Percentiles rank a stretch among this genome's conserved stretches.
phyloP scores from a whole-genome alignment of 2,797 vertebrate genomes.

The Hozukius guyotensis region DNA sequence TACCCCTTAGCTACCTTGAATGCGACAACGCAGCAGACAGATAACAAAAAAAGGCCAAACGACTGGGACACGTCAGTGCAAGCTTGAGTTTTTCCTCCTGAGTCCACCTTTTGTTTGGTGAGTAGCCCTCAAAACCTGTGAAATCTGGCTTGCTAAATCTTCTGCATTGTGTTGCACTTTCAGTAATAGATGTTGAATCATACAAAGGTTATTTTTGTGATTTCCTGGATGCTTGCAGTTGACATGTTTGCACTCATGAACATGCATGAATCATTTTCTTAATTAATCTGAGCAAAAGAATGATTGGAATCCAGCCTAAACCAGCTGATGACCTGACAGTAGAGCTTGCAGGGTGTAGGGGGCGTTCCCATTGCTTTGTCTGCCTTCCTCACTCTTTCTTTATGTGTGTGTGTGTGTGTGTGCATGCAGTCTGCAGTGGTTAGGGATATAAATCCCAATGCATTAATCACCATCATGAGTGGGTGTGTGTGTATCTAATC shows the following conservation, averaged over 20 bases:
- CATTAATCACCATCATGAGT: neutral
- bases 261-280: neutral
- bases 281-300: slow-evolving; percentile 30
- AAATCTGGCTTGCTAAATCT: neutral
- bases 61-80: slow-evolving; percentile 45
- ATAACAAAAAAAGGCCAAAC: slow-evolving; percentile 68
- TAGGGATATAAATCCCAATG: slow-evolving; percentile 10
- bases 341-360: slow-evolving; percentile 73
- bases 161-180: slow-evolving; percentile 29
- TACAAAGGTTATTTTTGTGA: neutral
- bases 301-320: slow-evolving; percentile 55
- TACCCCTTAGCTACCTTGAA: slow-evolving; percentile 33
- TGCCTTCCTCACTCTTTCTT: slow-evolving; percentile 63
- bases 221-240: neutral
- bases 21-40: slow-evolving; percentile 59
- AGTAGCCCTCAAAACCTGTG: slow-evolving; percentile 28
- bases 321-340: slow-evolving; percentile 75
- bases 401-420: slow-evolving; percentile 34
- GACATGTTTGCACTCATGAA: neutral
- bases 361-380: slow-evolving; percentile 84
- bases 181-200: neutral
- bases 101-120: slow-evolving; percentile 36
- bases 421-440: slow-evolving; percentile 33
- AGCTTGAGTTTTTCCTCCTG: slow-evolving; percentile 6
- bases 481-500: neutral